phyloP scores from a whole-genome alignment of 2,888 invertebrate genomes.

The Leucoma salicis region DNA sequence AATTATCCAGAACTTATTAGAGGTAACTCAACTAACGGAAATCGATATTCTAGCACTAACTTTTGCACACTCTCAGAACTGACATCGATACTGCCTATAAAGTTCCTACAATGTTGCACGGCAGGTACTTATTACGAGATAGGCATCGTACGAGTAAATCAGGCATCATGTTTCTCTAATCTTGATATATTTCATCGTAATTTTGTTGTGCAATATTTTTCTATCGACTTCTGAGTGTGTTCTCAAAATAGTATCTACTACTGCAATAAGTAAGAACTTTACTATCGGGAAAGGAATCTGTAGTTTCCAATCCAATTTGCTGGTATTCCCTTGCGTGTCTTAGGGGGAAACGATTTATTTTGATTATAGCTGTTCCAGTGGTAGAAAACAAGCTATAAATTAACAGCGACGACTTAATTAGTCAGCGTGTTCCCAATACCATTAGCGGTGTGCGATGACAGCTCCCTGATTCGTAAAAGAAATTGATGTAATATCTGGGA shows the following conservation, averaged over 20 bases:
- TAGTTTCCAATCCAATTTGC: constrained; percentile 69
- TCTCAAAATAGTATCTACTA: constrained; percentile 13
- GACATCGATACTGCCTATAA: constrained; percentile 32
- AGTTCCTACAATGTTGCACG: constrained; percentile 32
- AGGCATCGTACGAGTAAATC: no score
- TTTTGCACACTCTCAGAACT: constrained; percentile 21
- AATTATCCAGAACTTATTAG: constrained; percentile 60
- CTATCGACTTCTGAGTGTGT: constrained; percentile 24
- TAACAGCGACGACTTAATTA: constrained; percentile 77
- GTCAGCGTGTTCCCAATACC: constrained; percentile 70
- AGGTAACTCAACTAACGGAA: constrained; percentile 53
- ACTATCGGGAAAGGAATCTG: constrained; percentile 53
- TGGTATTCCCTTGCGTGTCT: constrained; percentile 72
- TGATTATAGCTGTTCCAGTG: constrained; percentile 70
- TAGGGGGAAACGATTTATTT: constrained; percentile 71
- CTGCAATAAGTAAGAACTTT: constrained; percentile 35
- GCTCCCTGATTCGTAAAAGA: constrained; percentile 53
- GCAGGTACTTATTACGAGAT: constrained; percentile 34
- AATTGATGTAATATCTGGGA: constrained; percentile 67
- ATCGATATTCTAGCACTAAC: constrained; percentile 40
- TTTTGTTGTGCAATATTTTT: constrained; percentile 29
- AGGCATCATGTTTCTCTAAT: no score
- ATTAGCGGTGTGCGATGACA: constrained; percentile 72
- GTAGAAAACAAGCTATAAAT: constrained; percentile 76
- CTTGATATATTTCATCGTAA: constrained; percentile 34